Percentiles rank a stretch among this genome's conserved stretches.
Conservation (phyloP, 2,797 vertebrate species). For the Poeciliopsis gracilis region DNA sequence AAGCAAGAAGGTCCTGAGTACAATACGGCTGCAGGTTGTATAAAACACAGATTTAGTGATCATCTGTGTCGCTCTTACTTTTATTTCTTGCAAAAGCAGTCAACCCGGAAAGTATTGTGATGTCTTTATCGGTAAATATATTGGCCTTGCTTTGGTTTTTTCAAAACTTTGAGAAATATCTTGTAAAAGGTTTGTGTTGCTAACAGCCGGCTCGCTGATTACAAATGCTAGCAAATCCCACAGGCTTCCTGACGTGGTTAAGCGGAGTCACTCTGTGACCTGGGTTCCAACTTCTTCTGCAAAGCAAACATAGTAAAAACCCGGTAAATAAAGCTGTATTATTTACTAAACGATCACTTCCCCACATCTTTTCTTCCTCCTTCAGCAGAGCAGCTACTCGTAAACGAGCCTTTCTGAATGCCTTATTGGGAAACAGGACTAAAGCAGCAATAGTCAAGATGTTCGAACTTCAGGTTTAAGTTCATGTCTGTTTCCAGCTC, state of each 20-base stretch:
- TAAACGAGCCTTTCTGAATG: background rate
- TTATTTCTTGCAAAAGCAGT: background rate
- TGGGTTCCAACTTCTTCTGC: background rate
- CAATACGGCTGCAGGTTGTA: background rate
- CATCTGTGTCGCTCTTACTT: background rate
- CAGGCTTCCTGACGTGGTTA: background rate
- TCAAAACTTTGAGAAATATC: background rate
- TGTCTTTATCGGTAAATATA: background rate
- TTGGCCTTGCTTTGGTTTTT: background rate
- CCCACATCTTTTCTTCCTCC: background rate
- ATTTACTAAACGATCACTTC: background rate
- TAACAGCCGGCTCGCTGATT: background rate
- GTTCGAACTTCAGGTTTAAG: background rate
- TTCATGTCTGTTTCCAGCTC: background rate
- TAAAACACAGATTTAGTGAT: background rate
- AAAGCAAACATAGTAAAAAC: background rate
- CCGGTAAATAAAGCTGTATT: background rate
- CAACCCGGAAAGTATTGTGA: background rate
- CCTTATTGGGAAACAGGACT: background rate
- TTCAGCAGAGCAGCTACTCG: background rate
- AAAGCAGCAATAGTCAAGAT: background rate
- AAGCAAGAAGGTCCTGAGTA: background rate
- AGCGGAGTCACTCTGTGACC: background rate
- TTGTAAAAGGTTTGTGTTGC: background rate
- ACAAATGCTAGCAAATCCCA: background rate